Conservation (phyloP, 2,888 invertebrate genomes). For the Lathronympha strigana region DNA sequence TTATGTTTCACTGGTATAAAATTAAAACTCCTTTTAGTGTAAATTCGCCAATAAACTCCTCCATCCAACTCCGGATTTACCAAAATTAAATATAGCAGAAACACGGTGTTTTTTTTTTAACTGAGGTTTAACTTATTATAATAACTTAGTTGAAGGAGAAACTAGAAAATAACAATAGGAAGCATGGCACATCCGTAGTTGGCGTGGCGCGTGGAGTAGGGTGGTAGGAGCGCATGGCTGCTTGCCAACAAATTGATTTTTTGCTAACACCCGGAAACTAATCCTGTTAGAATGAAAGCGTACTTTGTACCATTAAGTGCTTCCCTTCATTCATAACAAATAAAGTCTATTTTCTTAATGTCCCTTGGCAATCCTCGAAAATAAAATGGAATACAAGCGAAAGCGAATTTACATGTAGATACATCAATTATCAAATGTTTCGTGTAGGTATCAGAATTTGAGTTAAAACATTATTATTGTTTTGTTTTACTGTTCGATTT, state of each 20-base stretch:
- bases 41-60: too few relatives aligned
- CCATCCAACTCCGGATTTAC: too few relatives aligned
- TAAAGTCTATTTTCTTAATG: constrained; percentile 25
- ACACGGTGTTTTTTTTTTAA: background rate
- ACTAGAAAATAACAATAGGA: constrained; percentile 5
- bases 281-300: constrained; percentile 54
- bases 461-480: too few relatives aligned
- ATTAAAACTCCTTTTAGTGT: too few relatives aligned
- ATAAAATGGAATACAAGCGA: too few relatives aligned
- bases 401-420: constrained; percentile 18
- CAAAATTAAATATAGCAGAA: background rate
- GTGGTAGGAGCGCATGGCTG: constrained; percentile 49
- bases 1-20: too few relatives aligned
- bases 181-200: constrained; percentile 22
- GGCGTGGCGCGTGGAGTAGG: constrained; percentile 27
- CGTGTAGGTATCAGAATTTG: too few relatives aligned
- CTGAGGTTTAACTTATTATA: background rate
- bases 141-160: constrained; percentile 4
- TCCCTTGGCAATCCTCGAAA: too few relatives aligned
- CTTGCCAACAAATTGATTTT: constrained; percentile 68
- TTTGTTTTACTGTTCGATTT: too few relatives aligned
- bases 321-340: constrained; percentile 42
- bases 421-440: too few relatives aligned
- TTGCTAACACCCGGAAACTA: constrained; percentile 54
- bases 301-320: constrained; percentile 47